Evolutionary conservation across 2,888 invertebrate species (phyloP).

Genomic region (Acanthococcus lagerstroemiae): DNA sequence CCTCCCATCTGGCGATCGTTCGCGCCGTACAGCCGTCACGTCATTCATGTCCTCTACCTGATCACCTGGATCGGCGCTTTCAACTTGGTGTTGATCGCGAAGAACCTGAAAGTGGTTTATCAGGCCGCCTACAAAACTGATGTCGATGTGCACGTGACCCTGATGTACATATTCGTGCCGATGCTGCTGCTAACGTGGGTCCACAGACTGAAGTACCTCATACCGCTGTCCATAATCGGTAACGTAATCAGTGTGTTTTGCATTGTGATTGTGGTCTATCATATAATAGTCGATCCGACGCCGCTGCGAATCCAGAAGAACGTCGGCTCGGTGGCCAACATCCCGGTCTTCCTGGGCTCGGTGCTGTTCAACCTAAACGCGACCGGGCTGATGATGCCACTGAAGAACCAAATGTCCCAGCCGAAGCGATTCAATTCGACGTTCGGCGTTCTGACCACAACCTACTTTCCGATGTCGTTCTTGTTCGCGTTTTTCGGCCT

Average conservation of each 20-base stretch:
- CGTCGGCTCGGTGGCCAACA: constrained; percentile 39
- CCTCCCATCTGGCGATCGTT: neutral
- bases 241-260: constrained; percentile 72
- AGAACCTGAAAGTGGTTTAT: neutral
- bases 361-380: constrained; percentile 17
- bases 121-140: neutral
- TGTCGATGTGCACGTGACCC: constrained; percentile 33
- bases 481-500: constrained; percentile 8
- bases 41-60: neutral
- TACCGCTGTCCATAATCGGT: constrained; percentile 81
- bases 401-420: constrained; percentile 14
- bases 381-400: constrained; percentile 14
- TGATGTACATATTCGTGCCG: constrained; percentile 39
- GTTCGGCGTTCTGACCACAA: constrained; percentile 1
- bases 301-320: constrained; percentile 52
- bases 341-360: constrained; percentile 6
- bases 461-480: neutral
- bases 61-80: constrained; percentile 12
- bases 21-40: neutral
- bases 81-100: constrained; percentile 1
- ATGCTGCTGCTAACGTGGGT: constrained; percentile 71
- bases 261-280: constrained; percentile 74
- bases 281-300: constrained; percentile 62
- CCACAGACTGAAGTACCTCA: constrained; percentile 70
- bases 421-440: constrained; percentile 9